Base-by-base conservation (phyloP, 1,140 invertebrate species). In the Bilobella aurantiaca region DNA sequence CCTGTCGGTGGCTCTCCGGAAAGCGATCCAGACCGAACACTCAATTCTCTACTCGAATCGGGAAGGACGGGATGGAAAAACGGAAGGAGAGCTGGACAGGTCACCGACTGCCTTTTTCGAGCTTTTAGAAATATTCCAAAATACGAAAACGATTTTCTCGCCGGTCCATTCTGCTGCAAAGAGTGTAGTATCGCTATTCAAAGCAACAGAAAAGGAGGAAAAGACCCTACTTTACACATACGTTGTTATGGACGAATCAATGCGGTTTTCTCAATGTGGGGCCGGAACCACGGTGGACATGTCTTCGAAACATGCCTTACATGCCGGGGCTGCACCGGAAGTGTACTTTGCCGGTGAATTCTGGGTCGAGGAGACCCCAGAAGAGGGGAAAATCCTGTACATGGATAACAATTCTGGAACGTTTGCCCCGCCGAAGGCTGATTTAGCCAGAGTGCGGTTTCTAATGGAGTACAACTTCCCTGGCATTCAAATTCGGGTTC, bases 351-450 rank as follows among this genome's bases (percentile, higher is more conserved):
- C 60, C 23, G 60, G 60, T 18, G 60, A 62, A 47, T 62, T 62
- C 46, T 62, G 60, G 60, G 27, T 62, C 5, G 60, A 62, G 8
- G 14, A 18, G 3, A 16, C 18, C 3, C 12, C 29, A 8, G 32
- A 47, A 58, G 31, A 47, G 23, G 21, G 32, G 3, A 16, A 47
- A 29, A 27, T 47, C 14, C n/a, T 62, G n/a, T 58, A 23, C 42
- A 47, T 62, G 32, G 60, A 62, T 23, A 62, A 62, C 27, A 62
- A 62, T 47, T 62, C 60, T 3, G 60, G 60, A n/a, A 62, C 60
- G 5, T 62, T 62, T 47, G 60, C 60, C 3, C 60, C 60, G 27
- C 60, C 60, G 5, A 25, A 29, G 42, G 12, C 3, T 3, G 60
- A 62, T 47, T 47, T 62, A 18, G 3, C 8, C 27, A 58, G 28